These are phyloP conservation scores for Phengaris alcon DNA, from an alignment of 2,888 invertebrate species.

Conservation along the genomic window DNA sequence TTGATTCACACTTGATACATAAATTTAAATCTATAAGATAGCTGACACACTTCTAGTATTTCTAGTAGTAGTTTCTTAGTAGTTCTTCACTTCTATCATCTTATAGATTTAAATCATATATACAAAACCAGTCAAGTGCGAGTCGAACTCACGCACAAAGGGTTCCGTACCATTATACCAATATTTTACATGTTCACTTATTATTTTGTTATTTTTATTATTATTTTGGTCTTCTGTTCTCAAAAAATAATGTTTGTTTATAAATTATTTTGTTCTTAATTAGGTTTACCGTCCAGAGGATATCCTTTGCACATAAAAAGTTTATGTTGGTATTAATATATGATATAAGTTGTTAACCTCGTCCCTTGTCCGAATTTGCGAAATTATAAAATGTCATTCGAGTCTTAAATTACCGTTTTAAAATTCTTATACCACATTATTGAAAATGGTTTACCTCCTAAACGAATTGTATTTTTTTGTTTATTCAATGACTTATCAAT, in stretches of 20 bases:
- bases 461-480: not conserved
- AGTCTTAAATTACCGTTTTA: not conserved
- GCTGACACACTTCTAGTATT: too few relatives aligned
- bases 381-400: not conserved
- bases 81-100: too few relatives aligned
- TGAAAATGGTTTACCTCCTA: not conserved
- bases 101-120: too few relatives aligned
- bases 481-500: not conserved
- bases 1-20: not conserved
- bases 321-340: not conserved
- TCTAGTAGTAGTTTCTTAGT: too few relatives aligned
- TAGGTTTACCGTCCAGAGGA: not conserved
- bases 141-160: too few relatives aligned
- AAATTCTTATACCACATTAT: not conserved
- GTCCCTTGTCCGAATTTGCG: not conserved
- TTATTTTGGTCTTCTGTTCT: not conserved
- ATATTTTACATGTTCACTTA: too few relatives aligned
- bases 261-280: not conserved
- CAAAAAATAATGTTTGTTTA: not conserved
- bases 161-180: too few relatives aligned
- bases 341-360: slow-evolving; percentile 24
- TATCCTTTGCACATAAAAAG: slow-evolving; percentile 15
- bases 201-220: too few relatives aligned
- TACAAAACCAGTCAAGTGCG: too few relatives aligned
- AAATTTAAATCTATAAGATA: too few relatives aligned